A percentile compares a stretch with the other conserved stretches of the same genome.
These are phyloP conservation scores for Collichthys lucidus DNA, from an alignment of 2,113 vertebrate species.

Conservation along the genomic window DNA sequence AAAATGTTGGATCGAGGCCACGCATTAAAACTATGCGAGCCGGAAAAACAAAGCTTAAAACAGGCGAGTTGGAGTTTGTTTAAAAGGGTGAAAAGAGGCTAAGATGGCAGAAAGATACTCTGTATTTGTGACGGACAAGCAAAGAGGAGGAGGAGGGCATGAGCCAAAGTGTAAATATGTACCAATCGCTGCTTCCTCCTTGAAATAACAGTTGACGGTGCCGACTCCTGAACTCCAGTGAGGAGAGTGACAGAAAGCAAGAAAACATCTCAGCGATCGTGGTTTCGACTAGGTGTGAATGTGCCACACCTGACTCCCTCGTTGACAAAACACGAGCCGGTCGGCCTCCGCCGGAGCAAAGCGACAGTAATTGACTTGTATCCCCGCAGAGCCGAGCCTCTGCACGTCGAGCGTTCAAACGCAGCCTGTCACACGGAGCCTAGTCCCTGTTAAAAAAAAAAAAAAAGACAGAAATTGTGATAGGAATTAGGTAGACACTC, in stretches of 20 bases:
- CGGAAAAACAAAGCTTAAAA: constrained; percentile 10
- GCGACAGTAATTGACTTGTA: constrained; percentile 58
- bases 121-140: background rate
- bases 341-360: constrained; percentile 44
- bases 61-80: background rate
- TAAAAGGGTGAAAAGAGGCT: background rate
- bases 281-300: constrained; percentile 23
- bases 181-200: constrained; percentile 1
- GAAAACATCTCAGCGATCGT: constrained; percentile 16
- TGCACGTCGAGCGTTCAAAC: constrained; percentile 17
- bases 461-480: constrained; percentile 35
- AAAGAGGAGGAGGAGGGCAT: background rate
- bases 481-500: constrained; percentile 27
- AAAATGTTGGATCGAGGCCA: constrained; percentile 22
- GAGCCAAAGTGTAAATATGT: background rate
- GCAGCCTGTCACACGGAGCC: constrained; percentile 39
- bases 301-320: constrained; percentile 36
- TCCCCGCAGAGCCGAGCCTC: constrained; percentile 35
- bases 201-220: constrained; percentile 21
- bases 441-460: background rate
- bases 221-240: background rate
- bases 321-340: constrained; percentile 37
- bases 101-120: background rate
- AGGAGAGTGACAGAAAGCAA: constrained; percentile 35
- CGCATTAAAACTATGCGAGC: constrained; percentile 11